Percentiles rank a stretch among this genome's conserved stretches.
These are phyloP conservation scores for Pterostichus niger DNA, from an alignment of 2,888 invertebrate species.

Conservation along the genomic window DNA sequence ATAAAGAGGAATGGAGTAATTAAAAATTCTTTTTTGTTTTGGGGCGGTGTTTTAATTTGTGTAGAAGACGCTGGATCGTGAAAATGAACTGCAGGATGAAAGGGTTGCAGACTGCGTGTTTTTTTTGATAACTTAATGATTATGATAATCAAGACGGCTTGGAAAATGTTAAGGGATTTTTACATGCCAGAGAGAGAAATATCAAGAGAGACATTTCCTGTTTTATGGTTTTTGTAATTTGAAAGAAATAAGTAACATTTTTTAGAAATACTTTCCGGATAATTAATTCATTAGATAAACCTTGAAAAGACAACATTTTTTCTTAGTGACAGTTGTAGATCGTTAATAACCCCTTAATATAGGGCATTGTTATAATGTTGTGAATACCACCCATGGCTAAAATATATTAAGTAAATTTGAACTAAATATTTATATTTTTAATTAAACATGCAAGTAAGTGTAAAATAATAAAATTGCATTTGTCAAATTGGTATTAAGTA, in stretches of 20 bases:
- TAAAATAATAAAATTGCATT: neutral
- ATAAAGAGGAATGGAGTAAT: conserved; percentile 38
- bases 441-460: too few species aligned
- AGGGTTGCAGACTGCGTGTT: conserved; percentile 10
- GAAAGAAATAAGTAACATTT: conserved; percentile 31
- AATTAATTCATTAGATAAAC: neutral
- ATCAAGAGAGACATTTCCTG: conserved; percentile 32
- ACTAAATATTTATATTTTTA: too few species aligned
- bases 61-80: conserved; percentile 39
- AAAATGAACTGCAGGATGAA: conserved; percentile 33
- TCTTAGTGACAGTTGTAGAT: too few species aligned
- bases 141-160: conserved; percentile 42
- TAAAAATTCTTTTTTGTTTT: conserved; percentile 62
- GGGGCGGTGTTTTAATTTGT: conserved; percentile 45
- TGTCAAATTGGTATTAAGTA: too few species aligned
- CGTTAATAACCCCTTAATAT: too few species aligned
- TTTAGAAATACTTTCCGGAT: neutral
- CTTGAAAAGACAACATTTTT: too few species aligned
- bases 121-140: conserved; percentile 50
- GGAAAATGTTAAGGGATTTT: conserved; percentile 21
- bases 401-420: too few species aligned
- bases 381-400: too few species aligned
- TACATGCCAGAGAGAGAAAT: neutral
- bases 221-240: conserved; percentile 26
- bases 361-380: too few species aligned